These are phyloP conservation scores for Jacana jacana DNA, from an alignment of 2,113 vertebrate genomes.

Conservation along the genomic window DNA sequence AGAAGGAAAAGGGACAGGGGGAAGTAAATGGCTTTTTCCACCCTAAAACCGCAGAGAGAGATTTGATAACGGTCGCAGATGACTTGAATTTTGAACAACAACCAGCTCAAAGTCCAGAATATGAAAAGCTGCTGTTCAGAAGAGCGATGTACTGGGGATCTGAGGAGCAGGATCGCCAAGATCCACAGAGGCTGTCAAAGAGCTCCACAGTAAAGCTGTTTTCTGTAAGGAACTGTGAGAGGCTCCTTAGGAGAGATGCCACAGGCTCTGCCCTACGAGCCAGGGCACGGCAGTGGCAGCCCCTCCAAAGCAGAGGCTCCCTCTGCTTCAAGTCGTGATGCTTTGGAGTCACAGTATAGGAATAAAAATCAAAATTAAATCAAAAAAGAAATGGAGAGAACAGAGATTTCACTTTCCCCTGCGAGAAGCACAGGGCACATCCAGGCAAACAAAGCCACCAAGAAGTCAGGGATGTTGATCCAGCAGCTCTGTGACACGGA, in stretches of 20 bases:
- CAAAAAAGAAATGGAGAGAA: background rate
- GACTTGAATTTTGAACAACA: conserved; percentile 18
- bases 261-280: background rate
- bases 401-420: background rate
- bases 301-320: background rate
- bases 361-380: background rate
- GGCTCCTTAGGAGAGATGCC: background rate
- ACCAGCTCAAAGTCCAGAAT: background rate
- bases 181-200: background rate
- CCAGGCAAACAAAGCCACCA: background rate
- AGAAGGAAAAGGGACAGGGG: background rate
- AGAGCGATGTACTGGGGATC: background rate
- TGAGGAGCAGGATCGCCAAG: background rate
- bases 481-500: background rate
- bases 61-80: background rate
- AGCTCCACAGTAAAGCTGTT: background rate
- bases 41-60: background rate
- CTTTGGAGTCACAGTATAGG: accelerated
- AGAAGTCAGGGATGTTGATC: background rate
- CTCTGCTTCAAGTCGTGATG: background rate
- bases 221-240: background rate
- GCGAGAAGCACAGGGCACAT: background rate
- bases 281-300: accelerated
- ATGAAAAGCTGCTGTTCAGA: background rate
- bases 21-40: background rate